These are phyloP conservation scores for Eremophila alpestris DNA, from an alignment of 2,797 vertebrate genomes.

Conservation along the genomic window DNA sequence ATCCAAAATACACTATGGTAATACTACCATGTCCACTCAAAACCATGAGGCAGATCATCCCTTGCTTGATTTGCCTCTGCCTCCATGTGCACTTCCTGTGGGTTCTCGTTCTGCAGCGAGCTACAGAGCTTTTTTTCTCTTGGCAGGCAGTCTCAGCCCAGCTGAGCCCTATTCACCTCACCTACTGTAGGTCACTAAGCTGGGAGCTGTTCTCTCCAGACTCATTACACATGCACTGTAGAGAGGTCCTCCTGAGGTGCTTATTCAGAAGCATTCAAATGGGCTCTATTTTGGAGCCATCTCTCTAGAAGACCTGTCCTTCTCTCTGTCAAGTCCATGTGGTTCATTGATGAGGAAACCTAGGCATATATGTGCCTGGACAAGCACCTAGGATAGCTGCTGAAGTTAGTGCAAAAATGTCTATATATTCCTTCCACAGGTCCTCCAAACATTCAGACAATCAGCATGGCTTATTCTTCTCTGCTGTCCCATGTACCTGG, in stretches of 20 bases:
- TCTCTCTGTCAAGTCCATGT: not conserved
- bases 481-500: not conserved
- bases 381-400: not conserved
- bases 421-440: not conserved
- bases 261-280: not conserved
- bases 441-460: not conserved
- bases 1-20: not conserved
- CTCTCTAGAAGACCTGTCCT: not conserved
- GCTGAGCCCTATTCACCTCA: not conserved
- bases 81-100: not conserved
- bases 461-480: not conserved
- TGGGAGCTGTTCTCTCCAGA: not conserved
- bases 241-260: not conserved
- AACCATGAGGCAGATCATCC: not conserved
- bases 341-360: not conserved
- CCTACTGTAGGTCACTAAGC: not conserved
- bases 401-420: not conserved
- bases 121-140: not conserved
- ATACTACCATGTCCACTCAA: not conserved
- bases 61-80: not conserved
- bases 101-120: not conserved
- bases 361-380: not conserved
- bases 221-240: fast-evolving
- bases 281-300: not conserved
- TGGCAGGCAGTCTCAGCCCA: not conserved